Base-by-base conservation (phyloP, 2,888 invertebrate genomes). In the Cyclophora punctaria region DNA sequence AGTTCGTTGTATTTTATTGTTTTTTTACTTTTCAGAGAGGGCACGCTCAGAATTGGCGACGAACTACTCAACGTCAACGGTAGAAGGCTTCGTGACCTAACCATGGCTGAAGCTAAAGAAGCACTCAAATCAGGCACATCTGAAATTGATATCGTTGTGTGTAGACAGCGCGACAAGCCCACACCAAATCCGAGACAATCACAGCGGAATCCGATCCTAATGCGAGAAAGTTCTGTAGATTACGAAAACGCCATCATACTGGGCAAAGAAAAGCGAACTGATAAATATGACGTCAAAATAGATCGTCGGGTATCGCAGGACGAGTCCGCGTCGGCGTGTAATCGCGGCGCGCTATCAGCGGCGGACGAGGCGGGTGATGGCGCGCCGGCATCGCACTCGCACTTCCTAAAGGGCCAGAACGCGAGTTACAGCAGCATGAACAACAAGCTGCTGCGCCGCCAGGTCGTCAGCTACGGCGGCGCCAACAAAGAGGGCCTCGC, bases 41-140 rank as follows among this genome's bases (percentile, higher is more conserved):
- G 93, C 1, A 89, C 91, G 1, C 75, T 94, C 49, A 88, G 89
- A 49, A 89, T 93, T 40, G 93, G 93, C 7, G 94, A 94, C 69
- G 93, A 94, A 70, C 90, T 94, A 35, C 86, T 94, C 35, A 93
- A 93, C 58, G 93, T 94, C 3, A 94, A 94, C 68, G 94, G 94
- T 6, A 89, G 90, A 55, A 84, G 92, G 60, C 83, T 95, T 47
- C 89, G 92, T 3, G 92, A 93, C 47, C 79, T 94, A 20, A 90
- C 90, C 35, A 92, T 92, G 91, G 75, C 90, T 1, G 92, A 92
- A 75, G 92, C 92, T 44, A 89, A 91, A 65, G 91, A 91, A 74
- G 90, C 92, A n/a, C 79, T 93, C 3, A 89, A 90, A 59, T 91
- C 90, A 40, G 90, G 90, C 0, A 85, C 90, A 33, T 83, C 91